Base-by-base conservation (phyloP, 1,140 invertebrate genomes). In the Panulirus ornatus region DNA sequence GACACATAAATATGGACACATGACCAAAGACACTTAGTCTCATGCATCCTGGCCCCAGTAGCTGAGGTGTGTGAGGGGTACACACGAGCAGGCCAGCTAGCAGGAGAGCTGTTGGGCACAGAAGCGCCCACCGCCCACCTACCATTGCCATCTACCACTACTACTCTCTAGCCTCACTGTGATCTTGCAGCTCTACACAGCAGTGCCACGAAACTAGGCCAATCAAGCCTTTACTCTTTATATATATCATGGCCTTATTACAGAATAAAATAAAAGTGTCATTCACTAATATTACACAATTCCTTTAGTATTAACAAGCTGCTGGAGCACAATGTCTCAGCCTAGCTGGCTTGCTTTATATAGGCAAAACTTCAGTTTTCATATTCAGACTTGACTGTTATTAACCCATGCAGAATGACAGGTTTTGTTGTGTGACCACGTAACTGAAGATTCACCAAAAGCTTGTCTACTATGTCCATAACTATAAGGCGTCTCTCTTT, bases 401-500 rank as follows among this genome's bases (percentile, higher is more conserved):
- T n/a, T n/a, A n/a, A n/a, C n/a, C n/a, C n/a, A n/a, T n/a, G n/a
- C n/a, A n/a, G n/a, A n/a, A n/a, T n/a, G n/a, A n/a, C n/a, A n/a
- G n/a, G n/a, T n/a, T n/a, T n/a, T n/a, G n/a, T n/a, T n/a, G n/a
- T n/a, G n/a, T n/a, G n/a, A n/a, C n/a, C n/a, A n/a, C n/a, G n/a
- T 27, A 83, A 84, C 83, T 84, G 83, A 84, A 84, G 83, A 14
- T 84, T 51, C 73, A 73, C 83, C 40, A 66, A 47, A 22, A 73
- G 47, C 16, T 47, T 73, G 30, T 42, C 83, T 84, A 84, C 63
- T 27, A 71, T 42, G 66, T 84, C 66, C 83, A 84, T 42, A 38
- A 84, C 83, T 84, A 84, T 36, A 84, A 84, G 63, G 83, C 83
- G 47, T 84, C 63, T 71, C 82, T 84, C 71, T 30, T 22, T 84